Conservation (phyloP, 2,113 vertebrate species). For the Marcusenius ussheri region DNA sequence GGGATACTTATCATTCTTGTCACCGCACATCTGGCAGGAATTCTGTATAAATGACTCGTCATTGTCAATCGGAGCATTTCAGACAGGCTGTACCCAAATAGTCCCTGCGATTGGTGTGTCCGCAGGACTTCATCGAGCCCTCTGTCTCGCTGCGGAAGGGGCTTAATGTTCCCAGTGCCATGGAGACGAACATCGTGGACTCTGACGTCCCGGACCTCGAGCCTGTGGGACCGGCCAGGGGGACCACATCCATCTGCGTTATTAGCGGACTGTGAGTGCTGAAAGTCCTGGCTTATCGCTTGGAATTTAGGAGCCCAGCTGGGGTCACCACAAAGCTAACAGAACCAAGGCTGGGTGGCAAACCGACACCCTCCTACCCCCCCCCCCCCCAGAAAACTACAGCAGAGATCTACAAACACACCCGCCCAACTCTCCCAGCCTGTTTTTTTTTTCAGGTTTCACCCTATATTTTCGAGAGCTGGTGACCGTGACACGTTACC, state of each 20-base stretch:
- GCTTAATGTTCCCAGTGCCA: neutral
- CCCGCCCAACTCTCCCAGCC: neutral
- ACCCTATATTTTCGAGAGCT: neutral
- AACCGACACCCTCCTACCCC: neutral
- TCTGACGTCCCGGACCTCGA: conserved; percentile 35
- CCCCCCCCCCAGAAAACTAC: neutral
- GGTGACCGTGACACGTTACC: neutral
- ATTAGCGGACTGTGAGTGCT: conserved; percentile 40
- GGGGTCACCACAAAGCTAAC: neutral
- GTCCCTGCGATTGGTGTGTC: conserved; percentile 12
- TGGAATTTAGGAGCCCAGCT: neutral
- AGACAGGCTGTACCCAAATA: neutral
- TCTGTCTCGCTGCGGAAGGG: conserved; percentile 25
- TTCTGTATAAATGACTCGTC: neutral
- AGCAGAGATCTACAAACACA: neutral
- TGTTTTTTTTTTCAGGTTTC: neutral
- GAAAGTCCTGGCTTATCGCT: neutral
- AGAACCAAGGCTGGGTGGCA: neutral
- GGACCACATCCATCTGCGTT: conserved; percentile 23
- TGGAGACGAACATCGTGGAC: conserved; percentile 25
- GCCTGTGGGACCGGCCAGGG: neutral
- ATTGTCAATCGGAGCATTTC: neutral
- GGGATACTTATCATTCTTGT: neutral
- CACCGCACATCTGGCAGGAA: neutral
- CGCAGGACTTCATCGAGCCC: conserved; percentile 42